These are phyloP conservation scores for Myodes glareolus DNA, from an alignment of 2,113 vertebrate genomes.

Conservation along the genomic window DNA sequence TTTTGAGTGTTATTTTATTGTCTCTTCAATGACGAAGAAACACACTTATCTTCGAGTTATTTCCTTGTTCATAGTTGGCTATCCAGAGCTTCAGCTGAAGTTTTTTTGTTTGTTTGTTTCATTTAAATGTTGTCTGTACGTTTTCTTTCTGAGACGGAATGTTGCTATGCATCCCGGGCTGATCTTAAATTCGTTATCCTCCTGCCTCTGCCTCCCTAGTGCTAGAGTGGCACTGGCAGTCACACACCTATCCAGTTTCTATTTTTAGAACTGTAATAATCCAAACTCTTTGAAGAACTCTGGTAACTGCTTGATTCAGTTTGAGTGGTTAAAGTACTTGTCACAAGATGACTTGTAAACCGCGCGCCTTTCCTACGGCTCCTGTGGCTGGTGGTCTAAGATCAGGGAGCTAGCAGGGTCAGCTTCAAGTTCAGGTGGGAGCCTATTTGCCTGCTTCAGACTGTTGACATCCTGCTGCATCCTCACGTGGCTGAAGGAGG, in stretches of 20 bases:
- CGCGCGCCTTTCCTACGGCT: not conserved
- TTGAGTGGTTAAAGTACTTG: not conserved
- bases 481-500: not conserved
- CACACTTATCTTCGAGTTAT: not conserved
- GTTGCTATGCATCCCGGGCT: not conserved
- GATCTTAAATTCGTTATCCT: not conserved
- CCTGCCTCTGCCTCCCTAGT: not conserved
- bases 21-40: not conserved
- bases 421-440: not conserved
- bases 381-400: not conserved
- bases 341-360: not conserved
- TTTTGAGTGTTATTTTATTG: not conserved
- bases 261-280: not conserved
- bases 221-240: not conserved
- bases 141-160: too few relatives aligned
- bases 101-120: not conserved
- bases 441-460: not conserved
- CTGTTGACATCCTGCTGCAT: too few relatives aligned
- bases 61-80: not conserved
- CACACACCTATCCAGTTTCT: not conserved
- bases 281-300: slow-evolving; percentile 39
- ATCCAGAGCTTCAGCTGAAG: not conserved
- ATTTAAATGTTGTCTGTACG: not conserved
- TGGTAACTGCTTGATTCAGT: not conserved
- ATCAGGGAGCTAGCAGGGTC: too few relatives aligned